Conservation (phyloP, 2,888 invertebrate species). For the Ptychoptera contaminata region DNA sequence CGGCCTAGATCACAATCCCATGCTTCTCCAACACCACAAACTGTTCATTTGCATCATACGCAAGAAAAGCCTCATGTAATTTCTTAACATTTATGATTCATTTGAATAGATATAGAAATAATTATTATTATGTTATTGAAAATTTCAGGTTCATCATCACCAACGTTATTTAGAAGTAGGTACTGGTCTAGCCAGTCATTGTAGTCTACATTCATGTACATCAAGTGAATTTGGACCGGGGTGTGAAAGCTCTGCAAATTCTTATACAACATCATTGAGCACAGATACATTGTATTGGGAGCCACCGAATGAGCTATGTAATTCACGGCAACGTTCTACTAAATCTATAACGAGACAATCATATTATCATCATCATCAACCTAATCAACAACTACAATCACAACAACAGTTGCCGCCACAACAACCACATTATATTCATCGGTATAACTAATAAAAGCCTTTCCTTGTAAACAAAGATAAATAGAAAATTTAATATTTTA, state of each 20-base stretch:
- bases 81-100: no score
- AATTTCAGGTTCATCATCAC: conserved; percentile 25
- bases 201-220: conserved; percentile 69
- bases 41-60: conserved; percentile 2
- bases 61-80: no score
- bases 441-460: conserved; percentile 20
- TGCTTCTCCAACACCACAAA: conserved; percentile 14
- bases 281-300: conserved; percentile 82
- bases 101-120: no score
- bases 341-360: conserved; percentile 40
- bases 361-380: conserved; percentile 25
- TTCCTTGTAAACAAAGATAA: not conserved
- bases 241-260: conserved; percentile 55
- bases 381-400: conserved; percentile 19
- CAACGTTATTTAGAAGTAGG: conserved; percentile 49
- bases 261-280: conserved; percentile 72
- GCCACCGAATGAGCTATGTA: conserved; percentile 28
- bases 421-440: conserved; percentile 28
- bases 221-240: conserved; percentile 56
- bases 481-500: conserved; percentile 14
- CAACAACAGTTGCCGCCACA: conserved; percentile 25
- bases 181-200: conserved; percentile 56
- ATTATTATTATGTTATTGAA: conserved; percentile 10
- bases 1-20: conserved; percentile 23
- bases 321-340: conserved; percentile 37